Evolutionary conservation across 2,888 invertebrate species (phyloP).

Genomic region (Andricus quercusramuli): DNA sequence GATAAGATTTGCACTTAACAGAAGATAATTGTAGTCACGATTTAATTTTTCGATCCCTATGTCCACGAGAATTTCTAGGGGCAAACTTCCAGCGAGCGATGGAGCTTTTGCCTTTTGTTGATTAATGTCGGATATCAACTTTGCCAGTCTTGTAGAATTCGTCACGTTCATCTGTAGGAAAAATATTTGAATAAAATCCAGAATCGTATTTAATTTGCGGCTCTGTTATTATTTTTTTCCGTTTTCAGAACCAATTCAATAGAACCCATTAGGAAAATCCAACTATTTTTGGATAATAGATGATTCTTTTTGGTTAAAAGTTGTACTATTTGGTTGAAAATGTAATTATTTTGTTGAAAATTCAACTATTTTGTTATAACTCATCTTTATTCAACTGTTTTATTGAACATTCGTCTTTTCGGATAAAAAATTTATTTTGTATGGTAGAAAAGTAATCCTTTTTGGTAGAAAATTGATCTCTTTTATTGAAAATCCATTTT

Average conservation of each 20-base stretch:
- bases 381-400: too few species aligned
- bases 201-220: not conserved
- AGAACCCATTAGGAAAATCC: too few species aligned
- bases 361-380: too few species aligned
- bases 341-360: too few species aligned
- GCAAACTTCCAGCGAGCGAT: conserved; percentile 63
- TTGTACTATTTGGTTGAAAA: too few species aligned
- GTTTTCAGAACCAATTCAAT: not conserved
- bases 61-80: conserved; percentile 69
- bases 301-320: too few species aligned
- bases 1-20: conserved; percentile 62
- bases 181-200: conserved; percentile 5
- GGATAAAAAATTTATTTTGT: too few species aligned
- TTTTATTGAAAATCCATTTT: too few species aligned
- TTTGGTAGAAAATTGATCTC: too few species aligned
- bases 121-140: conserved; percentile 38
- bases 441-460: too few species aligned
- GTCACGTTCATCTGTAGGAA: conserved; percentile 45
- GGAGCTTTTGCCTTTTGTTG: conserved; percentile 51
- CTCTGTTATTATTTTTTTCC: not conserved
- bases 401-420: too few species aligned
- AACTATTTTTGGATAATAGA: too few species aligned
- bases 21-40: conserved; percentile 67
- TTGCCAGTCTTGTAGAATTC: conserved; percentile 48
- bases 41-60: conserved; percentile 70